phyloP scores from a whole-genome alignment of 2,888 invertebrate genomes.

The Eupithecia centaureata region DNA sequence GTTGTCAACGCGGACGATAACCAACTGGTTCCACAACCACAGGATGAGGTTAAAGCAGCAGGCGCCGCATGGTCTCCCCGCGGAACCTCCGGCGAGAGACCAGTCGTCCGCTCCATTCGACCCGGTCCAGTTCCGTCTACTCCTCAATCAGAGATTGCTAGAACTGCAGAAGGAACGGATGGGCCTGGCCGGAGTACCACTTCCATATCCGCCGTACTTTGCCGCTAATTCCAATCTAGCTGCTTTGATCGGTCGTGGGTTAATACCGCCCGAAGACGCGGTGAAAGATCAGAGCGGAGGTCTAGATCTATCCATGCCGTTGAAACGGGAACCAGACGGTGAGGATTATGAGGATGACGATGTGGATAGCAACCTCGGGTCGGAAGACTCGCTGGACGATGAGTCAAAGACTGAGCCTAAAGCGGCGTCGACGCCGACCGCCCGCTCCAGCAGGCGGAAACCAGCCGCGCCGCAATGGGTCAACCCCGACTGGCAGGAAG shows the following conservation, averaged over 20 bases:
- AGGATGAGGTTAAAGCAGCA: conserved; percentile 98
- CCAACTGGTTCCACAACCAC: conserved; percentile 99
- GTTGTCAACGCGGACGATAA: conserved; percentile 97
- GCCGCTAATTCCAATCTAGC: conserved; percentile 90
- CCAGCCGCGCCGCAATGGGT: conserved; percentile 99
- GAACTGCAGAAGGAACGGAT: conserved; percentile 94
- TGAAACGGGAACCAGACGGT: conserved; percentile 90
- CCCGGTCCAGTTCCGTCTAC: conserved; percentile 94
- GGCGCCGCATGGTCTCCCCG: conserved; percentile 90
- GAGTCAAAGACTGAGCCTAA: conserved; percentile 85
- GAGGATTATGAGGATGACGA: conserved; percentile 93
- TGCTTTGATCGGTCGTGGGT: conserved; percentile 88
- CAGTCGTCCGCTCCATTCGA: conserved; percentile 92
- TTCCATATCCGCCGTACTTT: conserved; percentile 91
- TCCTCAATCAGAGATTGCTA: conserved; percentile 94
- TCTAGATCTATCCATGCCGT: conserved; percentile 93
- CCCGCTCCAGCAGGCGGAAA: conserved; percentile 89
- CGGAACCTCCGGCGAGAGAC: conserved; percentile 89
- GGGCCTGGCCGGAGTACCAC: conserved; percentile 89
- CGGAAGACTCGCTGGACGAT: conserved; percentile 85
- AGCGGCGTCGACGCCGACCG: conserved; percentile 75
- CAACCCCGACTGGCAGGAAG: conserved; percentile 96
- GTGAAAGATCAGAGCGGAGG: conserved; percentile 93
- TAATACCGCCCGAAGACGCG: conserved; percentile 84
- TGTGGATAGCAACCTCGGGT: conserved; percentile 89